Conservation (phyloP, 2,113 vertebrate genomes). For the Pagrus major region DNA sequence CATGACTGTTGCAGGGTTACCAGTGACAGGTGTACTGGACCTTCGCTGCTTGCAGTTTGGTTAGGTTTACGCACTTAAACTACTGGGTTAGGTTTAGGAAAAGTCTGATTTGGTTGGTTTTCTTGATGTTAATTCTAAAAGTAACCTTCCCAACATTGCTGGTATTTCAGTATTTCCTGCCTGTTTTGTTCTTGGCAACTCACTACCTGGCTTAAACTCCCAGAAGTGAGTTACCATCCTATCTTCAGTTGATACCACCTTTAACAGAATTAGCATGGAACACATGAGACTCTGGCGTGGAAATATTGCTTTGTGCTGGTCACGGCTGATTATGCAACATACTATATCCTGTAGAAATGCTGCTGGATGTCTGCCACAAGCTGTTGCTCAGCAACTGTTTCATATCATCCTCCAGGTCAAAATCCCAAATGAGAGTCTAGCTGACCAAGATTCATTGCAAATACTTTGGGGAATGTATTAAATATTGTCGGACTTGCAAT, state of each 20-base stretch:
- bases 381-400: slow-evolving; percentile 8
- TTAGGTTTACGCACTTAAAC: no score
- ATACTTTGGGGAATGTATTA: neutral
- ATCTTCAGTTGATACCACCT: neutral
- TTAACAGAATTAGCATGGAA: neutral
- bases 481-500: neutral
- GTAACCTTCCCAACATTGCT: no score
- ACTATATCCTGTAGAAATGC: neutral
- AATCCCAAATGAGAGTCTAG: slow-evolving; percentile 16
- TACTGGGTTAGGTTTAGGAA: no score
- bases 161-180: neutral
- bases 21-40: no score
- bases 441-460: neutral
- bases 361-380: neutral
- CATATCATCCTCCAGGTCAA: neutral
- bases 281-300: neutral
- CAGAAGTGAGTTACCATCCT: neutral
- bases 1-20: no score
- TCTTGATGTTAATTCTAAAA: no score
- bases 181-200: neutral
- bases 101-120: no score
- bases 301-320: neutral
- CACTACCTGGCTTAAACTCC: neutral
- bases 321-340: slow-evolving; percentile 14
- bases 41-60: no score